Percentiles rank a stretch among this genome's conserved stretches.
Conservation (phyloP, 2,797 vertebrate species). For the Coregonus sp. region DNA sequence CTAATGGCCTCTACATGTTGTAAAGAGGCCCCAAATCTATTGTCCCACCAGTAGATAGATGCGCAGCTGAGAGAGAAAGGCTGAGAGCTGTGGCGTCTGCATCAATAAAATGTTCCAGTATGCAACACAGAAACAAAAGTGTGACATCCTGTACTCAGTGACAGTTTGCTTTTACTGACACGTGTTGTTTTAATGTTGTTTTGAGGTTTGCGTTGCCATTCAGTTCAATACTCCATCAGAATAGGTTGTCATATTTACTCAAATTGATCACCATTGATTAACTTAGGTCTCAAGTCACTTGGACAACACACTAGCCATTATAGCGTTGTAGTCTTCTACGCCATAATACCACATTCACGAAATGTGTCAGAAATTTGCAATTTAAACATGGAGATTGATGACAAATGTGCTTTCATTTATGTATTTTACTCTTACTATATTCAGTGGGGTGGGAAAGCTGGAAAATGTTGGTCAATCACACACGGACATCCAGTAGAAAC, state of each 20-base stretch:
- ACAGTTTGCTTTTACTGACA: background rate
- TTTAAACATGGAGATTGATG: slow-evolving; percentile 62
- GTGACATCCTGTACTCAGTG: background rate
- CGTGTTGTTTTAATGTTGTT: background rate
- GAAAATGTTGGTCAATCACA: slow-evolving; percentile 74
- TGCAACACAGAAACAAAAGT: background rate
- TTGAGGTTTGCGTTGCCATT: background rate
- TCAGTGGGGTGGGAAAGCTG: slow-evolving; percentile 58
- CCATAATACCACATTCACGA: slow-evolving; percentile 38
- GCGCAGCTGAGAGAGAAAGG: background rate
- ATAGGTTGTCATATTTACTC: slow-evolving; percentile 6
- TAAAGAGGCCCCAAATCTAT: background rate
- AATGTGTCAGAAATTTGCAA: slow-evolving; percentile 36
- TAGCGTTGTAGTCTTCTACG: slow-evolving; percentile 32
- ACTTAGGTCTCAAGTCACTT: slow-evolving; percentile 23
- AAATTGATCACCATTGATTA: slow-evolving; percentile 44
- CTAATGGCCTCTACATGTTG: background rate
- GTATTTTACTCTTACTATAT: slow-evolving; percentile 62
- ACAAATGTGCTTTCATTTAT: slow-evolving; percentile 54
- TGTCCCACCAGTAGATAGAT: background rate
- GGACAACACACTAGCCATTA: slow-evolving; percentile 43
- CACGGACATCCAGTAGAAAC: slow-evolving; percentile 54
- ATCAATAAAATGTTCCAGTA: background rate
- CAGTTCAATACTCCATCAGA: background rate
- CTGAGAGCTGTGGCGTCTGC: background rate